A percentile compares a stretch with the other conserved stretches of the same genome.
phyloP scores from a whole-genome alignment of 2,113 vertebrate species.

The Speoplatyrhinus poulsoni region DNA sequence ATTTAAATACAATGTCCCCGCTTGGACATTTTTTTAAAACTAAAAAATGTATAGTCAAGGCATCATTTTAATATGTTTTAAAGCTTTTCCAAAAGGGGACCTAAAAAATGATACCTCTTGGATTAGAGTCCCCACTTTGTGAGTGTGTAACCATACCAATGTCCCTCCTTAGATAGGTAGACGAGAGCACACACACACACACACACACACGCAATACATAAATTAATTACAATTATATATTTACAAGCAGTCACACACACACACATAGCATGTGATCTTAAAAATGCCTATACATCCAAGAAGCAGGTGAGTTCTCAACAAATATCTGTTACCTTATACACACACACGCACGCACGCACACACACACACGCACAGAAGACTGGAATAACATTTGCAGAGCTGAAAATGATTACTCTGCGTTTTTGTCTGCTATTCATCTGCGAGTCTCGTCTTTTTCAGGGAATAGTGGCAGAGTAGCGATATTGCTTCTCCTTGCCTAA shows the following conservation, averaged over 20 bases:
- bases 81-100: no score
- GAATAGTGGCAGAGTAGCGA: background rate
- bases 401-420: conserved; percentile 52
- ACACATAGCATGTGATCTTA: background rate
- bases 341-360: background rate
- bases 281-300: no score
- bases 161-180: no score
- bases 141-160: no score
- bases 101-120: no score
- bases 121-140: no score
- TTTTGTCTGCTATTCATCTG: conserved; percentile 36
- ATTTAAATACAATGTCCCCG: no score
- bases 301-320: no score
- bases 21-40: no score
- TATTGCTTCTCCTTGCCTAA: conserved; percentile 48
- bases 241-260: conserved; percentile 13
- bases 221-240: conserved; percentile 21
- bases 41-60: no score
- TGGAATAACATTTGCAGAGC: conserved; percentile 28
- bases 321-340: background rate
- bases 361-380: conserved; percentile 19
- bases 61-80: no score
- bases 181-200: background rate
- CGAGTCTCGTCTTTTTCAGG: conserved; percentile 4
- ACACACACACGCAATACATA: conserved; percentile 14